Percentiles rank a stretch among this genome's conserved stretches.
phyloP scores from a whole-genome alignment of 2,888 invertebrate genomes.

The Xestia c-nigrum region DNA sequence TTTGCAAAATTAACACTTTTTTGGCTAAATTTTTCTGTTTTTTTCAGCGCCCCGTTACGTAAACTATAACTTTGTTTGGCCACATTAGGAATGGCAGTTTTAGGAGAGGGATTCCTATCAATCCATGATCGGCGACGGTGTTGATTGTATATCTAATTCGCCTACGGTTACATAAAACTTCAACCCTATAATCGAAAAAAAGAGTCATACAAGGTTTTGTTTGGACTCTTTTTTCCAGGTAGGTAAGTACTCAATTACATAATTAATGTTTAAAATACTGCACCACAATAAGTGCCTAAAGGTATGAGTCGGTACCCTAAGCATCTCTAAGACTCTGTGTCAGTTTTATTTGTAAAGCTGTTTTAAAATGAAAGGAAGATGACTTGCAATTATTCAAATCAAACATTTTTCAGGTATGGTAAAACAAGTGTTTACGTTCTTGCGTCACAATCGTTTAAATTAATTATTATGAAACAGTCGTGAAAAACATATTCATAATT shows the following conservation, averaged over 20 bases:
- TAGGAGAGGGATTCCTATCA: neutral
- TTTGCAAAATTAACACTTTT: too few relatives aligned
- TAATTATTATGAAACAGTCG: neutral
- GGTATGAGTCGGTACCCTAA: neutral
- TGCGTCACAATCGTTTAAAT: conserved; percentile 5
- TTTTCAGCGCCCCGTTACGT: too few relatives aligned
- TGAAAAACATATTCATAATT: neutral
- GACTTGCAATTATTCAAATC: conserved; percentile 10
- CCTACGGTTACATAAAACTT: neutral
- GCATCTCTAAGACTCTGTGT: neutral
- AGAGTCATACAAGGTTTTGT: neutral
- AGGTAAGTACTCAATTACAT: neutral
- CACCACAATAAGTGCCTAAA: neutral
- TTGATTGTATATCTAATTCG: neutral
- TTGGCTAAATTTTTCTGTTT: too few relatives aligned
- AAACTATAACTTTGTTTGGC: too few relatives aligned
- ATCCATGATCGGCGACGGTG: neutral
- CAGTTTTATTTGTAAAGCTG: neutral
- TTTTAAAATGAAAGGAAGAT: neutral
- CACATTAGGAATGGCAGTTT: neutral
- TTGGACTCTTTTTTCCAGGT: neutral
- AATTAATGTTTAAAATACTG: neutral
- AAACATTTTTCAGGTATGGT: neutral
- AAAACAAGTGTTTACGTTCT: conserved; percentile 17
- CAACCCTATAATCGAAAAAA: neutral